Evolutionary conservation across 2,113 vertebrate species (phyloP), one percentile per base, ranked within the genome.

Genomic region (Tachysurus fulvidraco): DNA sequence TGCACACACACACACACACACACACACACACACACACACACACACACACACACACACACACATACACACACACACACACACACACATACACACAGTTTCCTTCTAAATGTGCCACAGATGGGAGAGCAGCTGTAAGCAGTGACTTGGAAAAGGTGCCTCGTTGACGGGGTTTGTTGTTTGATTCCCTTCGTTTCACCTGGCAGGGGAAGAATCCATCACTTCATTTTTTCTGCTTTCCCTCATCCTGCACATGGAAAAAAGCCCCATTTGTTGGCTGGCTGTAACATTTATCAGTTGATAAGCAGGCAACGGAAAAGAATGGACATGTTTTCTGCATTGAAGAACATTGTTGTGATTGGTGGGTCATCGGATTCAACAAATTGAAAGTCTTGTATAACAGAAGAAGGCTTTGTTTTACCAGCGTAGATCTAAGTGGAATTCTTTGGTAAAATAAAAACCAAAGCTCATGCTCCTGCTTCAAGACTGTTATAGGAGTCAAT

Each of bases 71-170:
- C 79, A 81, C 55, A 60, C 30, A 62, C 28, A 69, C 6, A 81
- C 44, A 21, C 73, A 44, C 59, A 36, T n/a, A n/a, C 86, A 52
- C 59, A 57, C 28, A 23, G 30, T 4, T 73, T 73, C 59, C 78
- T 65, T 83, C 85, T 85, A 92, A 88, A 86, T 65, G 77, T 81
- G 69, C 36, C 81, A 59, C 92, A 93, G 92, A 93, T 93, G 92
- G 91, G 76, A 84, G 89, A 91, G 90, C 92, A 94, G 91, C 92
- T 94, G 92, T 83, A 90, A 82, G 81, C 90, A 84, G 83, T 73
- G 80, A 90, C 90, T 85, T 86, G 87, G 88, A 93, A 93, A 92
- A 78, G 86, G 90, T 91, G 89, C 90, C 84, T 91, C 86, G 88
- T 89, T 90, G 92, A 87, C 89, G 23, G 73, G 90, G 89, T 90